Conservation (phyloP, 2,113 vertebrate species). For the Dicentrarchus labrax region DNA sequence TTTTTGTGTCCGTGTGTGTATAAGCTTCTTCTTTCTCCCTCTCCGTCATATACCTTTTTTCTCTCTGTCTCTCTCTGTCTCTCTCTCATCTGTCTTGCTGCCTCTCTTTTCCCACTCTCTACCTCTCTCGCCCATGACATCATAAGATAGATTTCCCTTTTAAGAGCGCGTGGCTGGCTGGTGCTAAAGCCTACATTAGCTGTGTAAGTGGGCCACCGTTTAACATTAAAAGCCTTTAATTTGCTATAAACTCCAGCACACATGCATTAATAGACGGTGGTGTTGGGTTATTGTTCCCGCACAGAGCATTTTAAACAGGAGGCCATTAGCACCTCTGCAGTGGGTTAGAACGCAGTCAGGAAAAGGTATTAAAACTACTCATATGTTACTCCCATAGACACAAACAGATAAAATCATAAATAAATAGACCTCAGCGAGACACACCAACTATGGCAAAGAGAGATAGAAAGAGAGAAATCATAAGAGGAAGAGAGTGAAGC, state of each 20-base stretch:
- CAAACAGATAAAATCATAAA: slow-evolving; percentile 35
- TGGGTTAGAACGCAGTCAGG: slow-evolving; percentile 67
- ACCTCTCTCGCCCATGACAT: slow-evolving; percentile 79
- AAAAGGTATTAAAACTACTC: slow-evolving; percentile 72
- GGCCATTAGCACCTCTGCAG: slow-evolving; percentile 75
- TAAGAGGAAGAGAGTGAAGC: slow-evolving; percentile 18
- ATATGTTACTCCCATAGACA: slow-evolving; percentile 70
- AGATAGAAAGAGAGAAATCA: slow-evolving; percentile 23
- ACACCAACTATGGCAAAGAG: slow-evolving; percentile 1
- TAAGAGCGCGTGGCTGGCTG: slow-evolving; percentile 79
- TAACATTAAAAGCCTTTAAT: slow-evolving; percentile 87
- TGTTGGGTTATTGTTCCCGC: slow-evolving; percentile 82
- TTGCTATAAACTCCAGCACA: slow-evolving; percentile 84
- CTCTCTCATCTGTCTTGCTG: slow-evolving; percentile 37
- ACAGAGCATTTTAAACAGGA: slow-evolving; percentile 78
- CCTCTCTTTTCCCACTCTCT: slow-evolving; percentile 32
- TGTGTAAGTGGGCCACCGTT: slow-evolving; percentile 83
- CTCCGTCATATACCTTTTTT: neutral
- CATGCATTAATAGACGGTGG: slow-evolving; percentile 79
- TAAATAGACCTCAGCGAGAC: slow-evolving; percentile 52
- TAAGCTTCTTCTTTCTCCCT: no score
- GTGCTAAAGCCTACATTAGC: slow-evolving; percentile 83
- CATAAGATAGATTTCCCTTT: slow-evolving; percentile 87
- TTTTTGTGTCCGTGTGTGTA: neutral
- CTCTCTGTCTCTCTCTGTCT: neutral